phyloP scores from a whole-genome alignment of 1,140 invertebrate species.

The Brachionus manjavacas region DNA sequence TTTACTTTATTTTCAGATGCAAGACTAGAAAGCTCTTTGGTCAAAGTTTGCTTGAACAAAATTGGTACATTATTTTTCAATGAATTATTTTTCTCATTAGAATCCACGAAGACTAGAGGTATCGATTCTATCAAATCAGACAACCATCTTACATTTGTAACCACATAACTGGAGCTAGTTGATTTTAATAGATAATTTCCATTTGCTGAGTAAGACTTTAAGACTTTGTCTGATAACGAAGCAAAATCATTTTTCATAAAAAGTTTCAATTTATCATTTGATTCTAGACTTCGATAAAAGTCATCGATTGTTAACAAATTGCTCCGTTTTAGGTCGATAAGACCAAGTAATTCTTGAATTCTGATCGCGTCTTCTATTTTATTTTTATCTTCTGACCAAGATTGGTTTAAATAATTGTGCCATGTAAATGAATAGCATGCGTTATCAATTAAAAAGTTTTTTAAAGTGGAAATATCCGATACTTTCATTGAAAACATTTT shows the following conservation, averaged over 20 bases:
- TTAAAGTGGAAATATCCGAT: not conserved
- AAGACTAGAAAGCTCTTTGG: not conserved
- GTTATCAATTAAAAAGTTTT: not conserved
- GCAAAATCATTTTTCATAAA: not conserved
- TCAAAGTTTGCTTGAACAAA: not conserved
- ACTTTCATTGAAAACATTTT: not conserved
- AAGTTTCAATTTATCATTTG: not conserved
- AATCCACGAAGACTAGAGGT: not conserved
- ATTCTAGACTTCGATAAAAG: not conserved
- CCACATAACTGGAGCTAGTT: not conserved
- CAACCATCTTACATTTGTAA: not conserved
- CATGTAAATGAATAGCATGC: slow-evolving; percentile 14
- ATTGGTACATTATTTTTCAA: not conserved
- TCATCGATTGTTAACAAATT: not conserved
- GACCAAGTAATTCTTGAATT: not conserved
- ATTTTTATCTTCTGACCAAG: not conserved
- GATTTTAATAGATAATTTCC: not conserved
- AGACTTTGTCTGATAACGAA: not conserved
- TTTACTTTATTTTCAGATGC: not conserved
- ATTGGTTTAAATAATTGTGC: slow-evolving; percentile 3
- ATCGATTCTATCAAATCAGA: not conserved
- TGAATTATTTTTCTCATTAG: not conserved
- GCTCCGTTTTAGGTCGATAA: not conserved
- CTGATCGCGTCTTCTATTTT: not conserved
- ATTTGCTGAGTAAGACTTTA: slow-evolving; percentile 5